Evolutionary conservation across 1,140 invertebrate genomes (phyloP), one percentile per base, ranked within the genome.

Genomic region (Camponotus pennsylvanicus): DNA sequence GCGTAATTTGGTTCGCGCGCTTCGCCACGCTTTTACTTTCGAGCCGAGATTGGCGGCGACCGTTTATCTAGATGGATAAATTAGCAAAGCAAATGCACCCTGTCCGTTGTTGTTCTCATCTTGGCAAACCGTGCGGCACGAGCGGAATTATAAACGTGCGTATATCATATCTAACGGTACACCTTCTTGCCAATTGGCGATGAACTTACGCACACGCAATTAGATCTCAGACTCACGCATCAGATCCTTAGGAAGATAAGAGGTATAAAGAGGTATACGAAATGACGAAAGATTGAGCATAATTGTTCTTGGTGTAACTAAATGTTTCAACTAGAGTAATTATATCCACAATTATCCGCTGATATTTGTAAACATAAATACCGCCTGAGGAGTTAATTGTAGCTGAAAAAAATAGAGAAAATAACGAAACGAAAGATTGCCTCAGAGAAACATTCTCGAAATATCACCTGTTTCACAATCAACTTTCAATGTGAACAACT

Each of bases 11-110:
- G n/a, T 52, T 59, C 66, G 69, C 80, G 64, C 66, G 69, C 80
- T 70, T 77, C 69, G 87, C 73, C 78, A 90, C 91, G 89, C 92
- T 93, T 92, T 93, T 92, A 92, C 92, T 93, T 93, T 93, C 90
- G 27, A 67, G 82, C 77, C 75, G 45, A 84, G 69, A 84, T 89
- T 40, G 64, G 70, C 84, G 55, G 64, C 42, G 11, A 66, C 57
- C 67, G 84, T 88, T 89, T 86, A 89, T 86, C 86, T 49, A 42
- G 67, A 78, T 85, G 64, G 61, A 63, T 77, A 84, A 85, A 90
- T 92, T 90, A 92, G 86, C 88, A 92, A 92, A 75, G 87, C 89
- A 92, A 93, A 92, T 92, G 86, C 87, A 9, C 55, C 4, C 37
- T 73, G 55, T 34, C 45, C 64, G 40, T 42, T 34, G 86, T 71